A percentile compares a stretch with the other conserved stretches of the same genome.
These are phyloP conservation scores for Karalla daura DNA, from an alignment of 2,797 vertebrate species.

Conservation along the genomic window DNA sequence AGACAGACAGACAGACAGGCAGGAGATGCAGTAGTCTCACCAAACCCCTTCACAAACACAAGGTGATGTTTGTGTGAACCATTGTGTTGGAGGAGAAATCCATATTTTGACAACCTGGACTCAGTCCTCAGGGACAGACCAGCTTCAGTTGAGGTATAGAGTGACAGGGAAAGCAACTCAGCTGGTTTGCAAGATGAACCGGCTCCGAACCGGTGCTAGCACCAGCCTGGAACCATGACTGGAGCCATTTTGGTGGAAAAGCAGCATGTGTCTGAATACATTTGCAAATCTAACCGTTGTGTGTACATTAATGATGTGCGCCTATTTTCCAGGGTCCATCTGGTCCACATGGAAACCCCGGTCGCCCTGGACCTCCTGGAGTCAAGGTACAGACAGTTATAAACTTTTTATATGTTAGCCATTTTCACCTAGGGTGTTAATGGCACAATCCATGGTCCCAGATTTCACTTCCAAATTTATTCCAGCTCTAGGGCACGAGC, in stretches of 20 bases:
- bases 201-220: no score
- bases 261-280: no score
- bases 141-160: no score
- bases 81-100: no score
- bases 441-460: background rate
- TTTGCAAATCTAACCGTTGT: no score
- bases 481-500: background rate
- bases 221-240: no score
- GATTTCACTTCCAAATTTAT: background rate
- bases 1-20: conserved; percentile 37
- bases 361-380: conserved; percentile 88
- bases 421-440: background rate
- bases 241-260: no score
- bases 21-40: conserved; percentile 40
- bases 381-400: conserved; percentile 84
- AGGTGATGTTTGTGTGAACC: conserved; percentile 35
- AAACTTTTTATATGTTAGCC: background rate
- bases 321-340: conserved; percentile 89
- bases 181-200: no score
- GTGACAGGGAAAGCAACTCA: no score
- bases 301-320: conserved; percentile 40
- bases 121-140: no score
- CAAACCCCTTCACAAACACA: conserved; percentile 47
- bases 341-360: conserved; percentile 95
- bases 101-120: no score